phyloP scores from a whole-genome alignment of 64 coral and sea anemone species.

The Stylophora pistillata region DNA sequence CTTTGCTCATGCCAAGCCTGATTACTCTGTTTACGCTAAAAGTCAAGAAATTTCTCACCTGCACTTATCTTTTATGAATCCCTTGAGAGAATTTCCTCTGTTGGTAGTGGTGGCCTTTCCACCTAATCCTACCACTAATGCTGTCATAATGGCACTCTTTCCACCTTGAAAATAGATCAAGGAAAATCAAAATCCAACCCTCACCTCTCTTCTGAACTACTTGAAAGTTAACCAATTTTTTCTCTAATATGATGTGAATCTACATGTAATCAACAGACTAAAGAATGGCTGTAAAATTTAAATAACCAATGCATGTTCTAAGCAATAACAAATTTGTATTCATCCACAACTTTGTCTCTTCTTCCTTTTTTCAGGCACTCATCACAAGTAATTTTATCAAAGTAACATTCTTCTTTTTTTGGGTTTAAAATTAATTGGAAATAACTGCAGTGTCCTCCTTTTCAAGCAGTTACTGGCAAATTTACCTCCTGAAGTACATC shows the following conservation, averaged over 20 bases:
- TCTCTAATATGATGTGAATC: too few species aligned
- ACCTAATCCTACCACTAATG: constrained; percentile 92
- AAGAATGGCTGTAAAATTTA: not conserved
- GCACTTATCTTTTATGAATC: constrained; percentile 96
- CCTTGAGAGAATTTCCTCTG: constrained; percentile 92
- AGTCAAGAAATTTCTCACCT: constrained; percentile 33
- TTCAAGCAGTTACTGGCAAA: too few species aligned
- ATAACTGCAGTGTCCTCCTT: too few species aligned
- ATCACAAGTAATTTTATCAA: too few species aligned
- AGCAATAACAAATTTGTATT: too few species aligned
- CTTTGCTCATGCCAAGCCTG: not conserved
- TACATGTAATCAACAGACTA: not conserved
- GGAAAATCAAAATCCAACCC: not conserved
- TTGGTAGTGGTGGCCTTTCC: constrained; percentile 90
- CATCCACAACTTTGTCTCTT: too few species aligned
- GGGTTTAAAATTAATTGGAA: too few species aligned
- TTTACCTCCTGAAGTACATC: too few species aligned
- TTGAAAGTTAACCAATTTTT: not conserved
- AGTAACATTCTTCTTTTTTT: too few species aligned
- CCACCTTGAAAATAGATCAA: constrained; percentile 60
- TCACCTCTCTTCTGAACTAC: not conserved
- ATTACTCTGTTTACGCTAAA: not conserved
- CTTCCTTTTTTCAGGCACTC: too few species aligned
- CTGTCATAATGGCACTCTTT: constrained; percentile 99
- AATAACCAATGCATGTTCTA: too few species aligned